Evolutionary conservation across 2,888 invertebrate species (phyloP), one percentile per base, ranked within the genome.

Genomic region (Melanchra persicariae): DNA sequence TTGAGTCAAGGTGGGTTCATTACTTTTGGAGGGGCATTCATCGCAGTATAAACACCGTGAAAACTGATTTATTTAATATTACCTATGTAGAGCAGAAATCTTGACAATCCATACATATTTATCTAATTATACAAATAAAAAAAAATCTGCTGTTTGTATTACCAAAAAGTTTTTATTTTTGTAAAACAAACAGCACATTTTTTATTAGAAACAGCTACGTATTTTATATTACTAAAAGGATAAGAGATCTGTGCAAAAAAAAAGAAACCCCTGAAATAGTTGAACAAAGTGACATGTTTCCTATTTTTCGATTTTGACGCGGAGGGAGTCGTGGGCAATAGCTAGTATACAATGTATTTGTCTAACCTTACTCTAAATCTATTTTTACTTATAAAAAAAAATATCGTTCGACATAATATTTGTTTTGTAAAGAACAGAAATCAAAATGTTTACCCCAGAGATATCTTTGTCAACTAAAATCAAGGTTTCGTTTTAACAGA

Each of bases 1-100:
- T 72, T 70, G 26, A 30, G 45, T 30, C 37, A 40, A 26, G 26
- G 2, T 34, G 34, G 34, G 24, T 24, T 69, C 15, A 10, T 45
- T 22, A 1, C 19, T 40, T 72, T 55, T 40, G 12, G 57, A 19
- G 9, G 10, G n/a, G 24, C n/a, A n/a, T n/a, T 70, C 34, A 34
- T 30, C 7, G 9, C 12, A 17, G 1, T 22, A 17, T 34, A 63
- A n/a, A n/a, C 1, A 43, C 40, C 17, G 17, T 0, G 7, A 24
- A 65, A 15, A 15, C 22, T 3, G 19, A 30, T 9, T 12, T 30
- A 40, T 15, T 30, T 30, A 19, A 19, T 30, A 51, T 54, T 9
- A 17, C 17, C n/a, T n/a, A 15, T 22, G 5, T 2, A 43, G 30
- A 69, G 3, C 6, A 30, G 34, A 52, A 68, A 24, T 7, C 22